A percentile compares a stretch with the other conserved stretches of the same genome.
Evolutionary conservation across 2,113 vertebrate genomes (phyloP).

Genomic region (Dinomys branickii): DNA sequence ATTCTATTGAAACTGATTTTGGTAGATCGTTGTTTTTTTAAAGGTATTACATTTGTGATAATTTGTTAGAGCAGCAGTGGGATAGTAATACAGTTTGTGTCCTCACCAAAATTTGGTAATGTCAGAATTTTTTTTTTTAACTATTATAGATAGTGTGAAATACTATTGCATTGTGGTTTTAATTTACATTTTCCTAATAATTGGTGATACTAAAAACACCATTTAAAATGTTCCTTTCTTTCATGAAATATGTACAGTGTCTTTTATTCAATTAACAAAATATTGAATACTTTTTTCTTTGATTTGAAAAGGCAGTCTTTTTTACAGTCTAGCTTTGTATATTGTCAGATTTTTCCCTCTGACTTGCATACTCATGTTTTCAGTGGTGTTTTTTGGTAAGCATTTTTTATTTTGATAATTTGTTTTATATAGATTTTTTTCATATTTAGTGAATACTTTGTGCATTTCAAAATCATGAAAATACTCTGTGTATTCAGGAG

Average conservation of each 20-base stretch:
- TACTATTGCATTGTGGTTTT: background rate
- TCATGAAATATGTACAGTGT: constrained; percentile 15
- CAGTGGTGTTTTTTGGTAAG: background rate
- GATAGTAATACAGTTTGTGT: background rate
- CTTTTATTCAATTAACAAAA: background rate
- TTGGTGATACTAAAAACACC: background rate
- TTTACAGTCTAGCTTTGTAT: background rate
- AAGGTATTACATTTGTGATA: constrained; percentile 2
- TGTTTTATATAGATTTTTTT: background rate
- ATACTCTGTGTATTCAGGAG: background rate
- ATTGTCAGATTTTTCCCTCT: background rate
- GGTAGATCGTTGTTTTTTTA: background rate
- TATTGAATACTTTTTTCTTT: background rate
- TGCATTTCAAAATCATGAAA: constrained; percentile 10
- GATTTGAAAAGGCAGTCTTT: background rate
- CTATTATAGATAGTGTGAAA: background rate
- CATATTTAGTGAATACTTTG: background rate
- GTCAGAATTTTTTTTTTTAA: background rate
- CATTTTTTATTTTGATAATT: constrained; percentile 15
- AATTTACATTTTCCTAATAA: constrained; percentile 28
- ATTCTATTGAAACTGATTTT: background rate
- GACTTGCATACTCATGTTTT: background rate
- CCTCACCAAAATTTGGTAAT: background rate
- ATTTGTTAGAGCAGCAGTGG: background rate
- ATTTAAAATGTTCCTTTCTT: background rate